Conservation (phyloP, 1,140 invertebrate genomes). For the Uloborus diversus region DNA sequence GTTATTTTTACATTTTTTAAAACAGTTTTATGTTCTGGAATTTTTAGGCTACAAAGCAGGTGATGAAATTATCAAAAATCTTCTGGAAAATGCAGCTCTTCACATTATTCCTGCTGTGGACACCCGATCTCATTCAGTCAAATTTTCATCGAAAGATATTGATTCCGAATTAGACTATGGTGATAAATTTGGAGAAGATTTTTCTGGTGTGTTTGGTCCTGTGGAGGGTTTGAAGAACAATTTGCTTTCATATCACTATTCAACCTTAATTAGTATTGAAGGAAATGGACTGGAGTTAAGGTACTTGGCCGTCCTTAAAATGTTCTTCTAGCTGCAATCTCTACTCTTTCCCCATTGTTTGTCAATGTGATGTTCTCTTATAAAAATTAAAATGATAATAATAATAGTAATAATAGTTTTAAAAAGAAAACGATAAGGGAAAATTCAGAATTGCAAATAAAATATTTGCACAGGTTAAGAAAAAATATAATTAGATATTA, state of each 20-base stretch:
- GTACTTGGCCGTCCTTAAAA: too few relatives aligned
- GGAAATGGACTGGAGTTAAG: slow-evolving; percentile 71
- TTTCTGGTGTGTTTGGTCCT: slow-evolving; percentile 37
- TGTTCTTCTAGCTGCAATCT: too few relatives aligned
- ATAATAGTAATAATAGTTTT: neutral
- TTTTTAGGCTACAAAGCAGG: slow-evolving; percentile 72
- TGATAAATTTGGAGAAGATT: slow-evolving; percentile 56
- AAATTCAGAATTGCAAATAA: too few relatives aligned
- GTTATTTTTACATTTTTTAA: too few relatives aligned
- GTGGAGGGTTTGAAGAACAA: slow-evolving; percentile 53
- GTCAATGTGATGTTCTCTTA: too few relatives aligned
- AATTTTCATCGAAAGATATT: neutral
- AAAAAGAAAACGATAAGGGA: too few relatives aligned
- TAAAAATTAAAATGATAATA: neutral
- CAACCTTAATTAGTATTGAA: slow-evolving; percentile 72
- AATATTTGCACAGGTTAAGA: too few relatives aligned
- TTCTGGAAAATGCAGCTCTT: slow-evolving; percentile 78
- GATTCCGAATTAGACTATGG: slow-evolving; percentile 61
- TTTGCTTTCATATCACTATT: slow-evolving; percentile 59
- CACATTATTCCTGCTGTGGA: slow-evolving; percentile 78
- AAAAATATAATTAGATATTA: too few relatives aligned
- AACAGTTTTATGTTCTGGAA: too few relatives aligned
- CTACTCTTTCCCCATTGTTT: slow-evolving; percentile 65
- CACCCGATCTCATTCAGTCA: slow-evolving; percentile 9
- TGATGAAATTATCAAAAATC: slow-evolving; percentile 71